Evolutionary conservation across 2,888 invertebrate genomes (phyloP), one percentile per base, ranked within the genome.

Genomic region (Ditula angustiorana): DNA sequence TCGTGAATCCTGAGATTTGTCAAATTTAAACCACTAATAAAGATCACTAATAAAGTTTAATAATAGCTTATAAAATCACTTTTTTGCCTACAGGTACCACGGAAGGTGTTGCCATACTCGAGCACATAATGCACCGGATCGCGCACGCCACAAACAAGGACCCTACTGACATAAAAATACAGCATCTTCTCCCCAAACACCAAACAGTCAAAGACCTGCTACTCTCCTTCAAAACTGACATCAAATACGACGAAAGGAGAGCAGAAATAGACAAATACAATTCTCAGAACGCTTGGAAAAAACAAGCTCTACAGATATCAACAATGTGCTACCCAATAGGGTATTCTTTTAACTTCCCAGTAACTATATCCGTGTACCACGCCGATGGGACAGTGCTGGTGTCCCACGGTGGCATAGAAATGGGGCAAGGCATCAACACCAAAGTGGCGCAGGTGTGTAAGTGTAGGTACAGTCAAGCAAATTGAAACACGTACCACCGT

Each of bases 381-480:
- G 90, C 91, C 0, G 95, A 96, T 79, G 96, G 95, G 0, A 94
- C 94, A 0, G 95, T 97, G 0, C 86, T 94, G 0, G 89, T 97
- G 53, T 86, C 94, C 0, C 96, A 96, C 71, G 95, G 95, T 0
- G 96, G 96, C 0, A 92, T 95, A 21, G 96, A 96, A 83, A 94
- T 95, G 89, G 97, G 97, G 0, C 97, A 97, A 84, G 97, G 97
- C 0, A 94, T 97, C 53, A 95, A 94, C 67, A 92, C 91, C 0
- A 91, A 96, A 93, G 94, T 94, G 0, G 95, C 95, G 2, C 96
- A 96, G 91, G 95, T 96, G 1, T 95, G 94, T 67, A 96, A 96
- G 0, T 93, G n/a, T n/a, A n/a, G n/a, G n/a, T n/a, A n/a, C n/a
- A n/a, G n/a, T n/a, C n/a, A n/a, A n/a, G n/a, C n/a, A n/a, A n/a